Percentiles rank a stretch among this genome's conserved stretches.
Evolutionary conservation across 92 coral and sea anemone genomes (phyloP).

Genomic region (Plumapathes pennacea): DNA sequence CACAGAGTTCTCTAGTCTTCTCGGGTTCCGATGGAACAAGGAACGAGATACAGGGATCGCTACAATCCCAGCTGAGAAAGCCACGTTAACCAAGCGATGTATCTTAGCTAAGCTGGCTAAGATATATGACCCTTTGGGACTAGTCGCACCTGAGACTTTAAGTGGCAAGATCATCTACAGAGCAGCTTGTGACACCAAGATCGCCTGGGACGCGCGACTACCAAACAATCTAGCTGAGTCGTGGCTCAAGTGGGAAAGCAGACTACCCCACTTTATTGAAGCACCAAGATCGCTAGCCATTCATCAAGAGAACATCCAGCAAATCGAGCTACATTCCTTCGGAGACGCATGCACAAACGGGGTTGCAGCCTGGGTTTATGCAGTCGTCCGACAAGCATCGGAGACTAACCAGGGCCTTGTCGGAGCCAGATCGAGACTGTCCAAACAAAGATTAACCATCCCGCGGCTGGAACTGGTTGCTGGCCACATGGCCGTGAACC

Average conservation of each 20-base stretch:
- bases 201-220: slow-evolving; percentile 41
- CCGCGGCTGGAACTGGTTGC: slow-evolving; percentile 38
- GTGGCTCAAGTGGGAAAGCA: slow-evolving; percentile 45
- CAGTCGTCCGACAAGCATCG: slow-evolving; percentile 36
- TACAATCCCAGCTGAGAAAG: slow-evolving; percentile 29
- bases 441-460: slow-evolving; percentile 32
- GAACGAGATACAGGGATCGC: slow-evolving; percentile 18
- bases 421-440: slow-evolving; percentile 25
- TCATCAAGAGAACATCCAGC: slow-evolving; percentile 13
- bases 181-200: slow-evolving; percentile 37
- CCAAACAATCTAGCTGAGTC: slow-evolving; percentile 5
- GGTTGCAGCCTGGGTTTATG: slow-evolving; percentile 49
- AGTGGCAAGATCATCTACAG: slow-evolving; percentile 46
- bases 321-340: slow-evolving; percentile 25
- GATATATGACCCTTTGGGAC: slow-evolving; percentile 50
- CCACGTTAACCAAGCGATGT: slow-evolving; percentile 40
- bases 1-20: slow-evolving; percentile 25
- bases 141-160: slow-evolving; percentile 36
- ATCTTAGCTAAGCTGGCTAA: slow-evolving; percentile 36
- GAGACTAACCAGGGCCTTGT: slow-evolving; percentile 44
- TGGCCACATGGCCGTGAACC: slow-evolving; percentile 44
- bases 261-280: slow-evolving; percentile 10
- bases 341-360: slow-evolving; percentile 30
- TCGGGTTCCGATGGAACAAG: slow-evolving; percentile 52
- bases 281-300: slow-evolving; percentile 34